Conservation (phyloP, 2,888 invertebrate species). For the Spatulosminthurus flaviceps region DNA sequence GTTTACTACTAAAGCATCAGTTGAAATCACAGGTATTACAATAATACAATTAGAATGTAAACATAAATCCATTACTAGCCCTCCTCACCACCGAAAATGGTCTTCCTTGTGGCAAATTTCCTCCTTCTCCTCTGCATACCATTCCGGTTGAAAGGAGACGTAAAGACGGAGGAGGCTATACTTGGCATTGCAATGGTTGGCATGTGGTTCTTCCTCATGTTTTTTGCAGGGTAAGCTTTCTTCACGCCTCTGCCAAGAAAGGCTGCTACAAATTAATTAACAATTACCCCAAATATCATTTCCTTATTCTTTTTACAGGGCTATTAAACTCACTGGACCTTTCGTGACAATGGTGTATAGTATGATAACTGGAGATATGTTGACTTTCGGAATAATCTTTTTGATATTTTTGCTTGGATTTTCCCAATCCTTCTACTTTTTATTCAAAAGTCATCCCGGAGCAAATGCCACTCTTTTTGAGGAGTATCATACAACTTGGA, state of each 20-base stretch:
- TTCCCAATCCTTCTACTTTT: constrained; percentile 93
- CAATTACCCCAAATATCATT: too few relatives aligned
- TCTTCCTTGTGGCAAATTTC: constrained; percentile 91
- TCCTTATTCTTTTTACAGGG: too few relatives aligned
- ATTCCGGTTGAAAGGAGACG: constrained; percentile 78
- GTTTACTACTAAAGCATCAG: too few relatives aligned
- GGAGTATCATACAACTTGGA: constrained; percentile 91
- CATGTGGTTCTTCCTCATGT: constrained; percentile 97
- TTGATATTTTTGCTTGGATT: constrained; percentile 93
- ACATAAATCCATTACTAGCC: too few relatives aligned
- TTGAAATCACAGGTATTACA: too few relatives aligned
- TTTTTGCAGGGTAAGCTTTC: constrained; percentile 89
- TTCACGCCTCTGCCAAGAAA: not conserved
- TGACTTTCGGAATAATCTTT: constrained; percentile 97
- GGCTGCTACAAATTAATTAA: too few relatives aligned
- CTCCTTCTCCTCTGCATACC: constrained; percentile 90
- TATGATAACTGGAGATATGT: constrained; percentile 99
- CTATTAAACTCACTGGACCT: constrained; percentile 93
- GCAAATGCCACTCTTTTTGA: constrained; percentile 82
- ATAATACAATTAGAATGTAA: too few relatives aligned
- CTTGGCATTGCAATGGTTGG: constrained; percentile 92
- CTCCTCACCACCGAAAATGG: constrained; percentile 85
- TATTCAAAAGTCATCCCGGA: constrained; percentile 89
- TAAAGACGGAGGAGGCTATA: constrained; percentile 87
- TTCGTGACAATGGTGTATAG: constrained; percentile 99